Conservation (phyloP, 2,113 vertebrate species). For the Dasypus novemcinctus region DNA sequence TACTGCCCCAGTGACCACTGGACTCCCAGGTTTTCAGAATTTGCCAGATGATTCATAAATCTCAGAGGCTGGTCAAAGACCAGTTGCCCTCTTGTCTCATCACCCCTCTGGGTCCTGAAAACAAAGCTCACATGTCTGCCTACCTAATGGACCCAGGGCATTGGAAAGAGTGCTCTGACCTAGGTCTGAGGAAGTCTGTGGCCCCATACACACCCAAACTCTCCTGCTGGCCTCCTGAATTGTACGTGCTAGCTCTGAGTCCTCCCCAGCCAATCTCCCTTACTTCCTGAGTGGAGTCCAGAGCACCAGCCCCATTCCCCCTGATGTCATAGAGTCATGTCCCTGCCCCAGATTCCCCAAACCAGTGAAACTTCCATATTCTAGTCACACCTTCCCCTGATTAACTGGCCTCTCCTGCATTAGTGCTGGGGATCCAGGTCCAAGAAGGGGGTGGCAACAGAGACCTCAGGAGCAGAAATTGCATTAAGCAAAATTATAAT, state of each 20-base stretch:
- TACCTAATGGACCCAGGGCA: neutral
- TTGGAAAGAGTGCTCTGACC: neutral
- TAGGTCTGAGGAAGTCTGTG: neutral
- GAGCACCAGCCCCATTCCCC: neutral
- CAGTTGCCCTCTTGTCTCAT: neutral
- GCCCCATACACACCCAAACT: neutral
- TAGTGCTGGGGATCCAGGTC: slow-evolving; percentile 8
- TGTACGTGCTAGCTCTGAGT: neutral
- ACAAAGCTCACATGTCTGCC: neutral
- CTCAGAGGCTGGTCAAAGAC: neutral
- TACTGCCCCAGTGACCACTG: neutral
- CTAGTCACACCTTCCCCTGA: neutral
- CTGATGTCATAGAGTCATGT: neutral
- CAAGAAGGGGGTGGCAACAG: slow-evolving; percentile 23
- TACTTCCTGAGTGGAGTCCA: neutral
- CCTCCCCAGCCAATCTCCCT: neutral
- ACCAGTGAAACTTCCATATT: neutral
- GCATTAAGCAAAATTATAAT: slow-evolving; percentile 82
- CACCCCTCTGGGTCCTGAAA: neutral
- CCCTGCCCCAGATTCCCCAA: neutral
- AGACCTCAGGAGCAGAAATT: slow-evolving; percentile 73
- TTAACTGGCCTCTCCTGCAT: neutral
- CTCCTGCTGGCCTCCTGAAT: neutral
- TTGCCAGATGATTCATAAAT: slow-evolving; percentile 57
- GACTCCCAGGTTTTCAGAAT: slow-evolving; percentile 15